Base-by-base conservation (phyloP, 2,113 vertebrate genomes). In the Protomyctophum bolini region DNA sequence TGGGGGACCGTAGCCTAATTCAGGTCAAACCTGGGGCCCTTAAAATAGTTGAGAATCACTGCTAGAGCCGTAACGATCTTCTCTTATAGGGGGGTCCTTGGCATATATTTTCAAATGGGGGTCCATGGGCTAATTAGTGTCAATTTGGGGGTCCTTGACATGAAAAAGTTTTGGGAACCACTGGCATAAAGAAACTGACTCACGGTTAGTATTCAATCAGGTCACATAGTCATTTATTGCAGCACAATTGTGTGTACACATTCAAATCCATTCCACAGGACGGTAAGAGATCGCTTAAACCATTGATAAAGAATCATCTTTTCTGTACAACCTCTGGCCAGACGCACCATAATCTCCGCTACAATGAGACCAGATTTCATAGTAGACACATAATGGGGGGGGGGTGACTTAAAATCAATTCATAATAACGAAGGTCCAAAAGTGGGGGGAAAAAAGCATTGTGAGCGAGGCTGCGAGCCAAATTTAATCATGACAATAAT, bases 191-290 rank as follows among this genome's bases (percentile, higher is more conserved):
- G 46, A 45, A 67, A 71, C 9, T 0, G 0, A 61, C 6, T 33
- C 48, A 72, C 33, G 29, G 33, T 63, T 68, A 0, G 3, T 15
- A 80, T 4, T 79, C 55, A 81, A 63, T 83, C 83, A 83, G 63
- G 84, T 88, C 76, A 84, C 73, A 87, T 87, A 89, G 68, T 86
- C 58, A 78, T 92, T 92, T 91, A 92, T 91, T 92, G 87, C 87
- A 91, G 86, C 80, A 12, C 81, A 83, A 58, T 77, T 72, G 28
- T 64, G 80, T 87, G 78, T 62, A 73, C 87, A 90, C 87, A 90
- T 89, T 90, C 80, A 87, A 72, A 86, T 88, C 74, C 82, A 87
- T 87, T 88, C 89, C 86, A 92, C 86, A 88, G 89, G 90, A 91
- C 84, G 80, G 83, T 67, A 82, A 79, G 70, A 83, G 75, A 83